phyloP scores from a whole-genome alignment of 2,113 vertebrate genomes.

The Poeciliopsis occidentalis region DNA sequence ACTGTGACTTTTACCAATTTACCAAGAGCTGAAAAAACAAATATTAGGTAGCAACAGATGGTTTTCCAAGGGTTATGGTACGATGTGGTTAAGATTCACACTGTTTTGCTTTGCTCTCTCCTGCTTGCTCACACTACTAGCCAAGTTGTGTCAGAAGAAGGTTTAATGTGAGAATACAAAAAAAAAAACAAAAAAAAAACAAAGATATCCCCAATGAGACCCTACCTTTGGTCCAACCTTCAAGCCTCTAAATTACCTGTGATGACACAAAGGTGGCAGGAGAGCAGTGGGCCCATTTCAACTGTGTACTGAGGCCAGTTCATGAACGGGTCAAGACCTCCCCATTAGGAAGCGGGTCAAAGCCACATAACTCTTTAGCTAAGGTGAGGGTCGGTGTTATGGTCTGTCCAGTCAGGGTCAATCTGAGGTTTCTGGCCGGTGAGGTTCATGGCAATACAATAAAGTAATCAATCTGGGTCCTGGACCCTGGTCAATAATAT shows the following conservation, averaged over 20 bases:
- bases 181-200: conserved; percentile 35
- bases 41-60: conserved; percentile 29
- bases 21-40: conserved; percentile 29
- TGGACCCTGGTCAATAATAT: conserved; percentile 80
- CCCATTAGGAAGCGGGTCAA: conserved; percentile 79
- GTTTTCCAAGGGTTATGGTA: conserved; percentile 60
- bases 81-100: conserved; percentile 72
- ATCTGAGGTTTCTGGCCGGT: conserved; percentile 75
- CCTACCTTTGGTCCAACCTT: conserved; percentile 35
- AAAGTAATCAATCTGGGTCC: conserved; percentile 80
- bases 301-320: conserved; percentile 55
- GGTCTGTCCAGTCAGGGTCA: conserved; percentile 74
- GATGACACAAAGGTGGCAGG: conserved; percentile 61
- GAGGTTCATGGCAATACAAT: conserved; percentile 84
- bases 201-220: conserved; percentile 49
- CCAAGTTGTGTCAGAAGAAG: conserved; percentile 57
- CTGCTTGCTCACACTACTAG: conserved; percentile 66
- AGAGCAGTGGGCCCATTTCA: conserved; percentile 51
- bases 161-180: conserved; percentile 60
- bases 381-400: conserved; percentile 81
- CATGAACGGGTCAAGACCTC: conserved; percentile 73
- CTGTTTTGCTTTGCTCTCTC: conserved; percentile 43
- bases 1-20: neutral
- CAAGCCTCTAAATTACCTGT: conserved; percentile 76
- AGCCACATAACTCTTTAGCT: conserved; percentile 83